phyloP scores from a whole-genome alignment of 2,797 vertebrate genomes.

The Peromyscus nudipes region DNA sequence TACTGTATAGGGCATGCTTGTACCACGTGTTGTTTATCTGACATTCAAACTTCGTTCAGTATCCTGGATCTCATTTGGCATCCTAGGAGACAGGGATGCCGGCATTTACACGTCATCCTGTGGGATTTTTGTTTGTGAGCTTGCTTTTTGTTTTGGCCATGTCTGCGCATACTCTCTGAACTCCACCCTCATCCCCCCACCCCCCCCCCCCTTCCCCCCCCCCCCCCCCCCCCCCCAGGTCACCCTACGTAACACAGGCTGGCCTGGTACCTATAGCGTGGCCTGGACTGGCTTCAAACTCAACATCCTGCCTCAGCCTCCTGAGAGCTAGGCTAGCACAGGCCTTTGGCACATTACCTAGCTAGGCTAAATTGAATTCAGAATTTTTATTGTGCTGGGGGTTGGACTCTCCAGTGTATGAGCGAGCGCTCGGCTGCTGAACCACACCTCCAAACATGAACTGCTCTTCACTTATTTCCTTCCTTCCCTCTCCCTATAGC shows the following conservation, averaged over 20 bases:
- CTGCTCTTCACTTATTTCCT: neutral
- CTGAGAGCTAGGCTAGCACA: neutral
- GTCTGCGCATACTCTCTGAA: neutral
- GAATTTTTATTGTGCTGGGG: neutral
- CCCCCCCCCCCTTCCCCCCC: rapidly evolving
- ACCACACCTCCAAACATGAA: neutral
- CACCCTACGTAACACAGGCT: neutral
- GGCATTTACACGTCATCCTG: neutral
- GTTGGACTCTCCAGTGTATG: neutral
- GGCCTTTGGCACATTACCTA: neutral
- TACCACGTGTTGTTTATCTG: neutral
- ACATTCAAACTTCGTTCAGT: neutral
- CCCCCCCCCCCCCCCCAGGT: neutral
- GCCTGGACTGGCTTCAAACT: neutral
- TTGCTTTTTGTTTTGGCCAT: neutral
- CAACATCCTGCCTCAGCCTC: neutral
- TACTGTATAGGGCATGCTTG: neutral
- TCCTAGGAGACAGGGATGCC: neutral
- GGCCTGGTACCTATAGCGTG: neutral
- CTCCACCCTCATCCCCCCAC: neutral
- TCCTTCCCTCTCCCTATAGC: no score
- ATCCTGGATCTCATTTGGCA: neutral
- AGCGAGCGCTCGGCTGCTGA: neutral
- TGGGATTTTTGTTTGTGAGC: neutral
- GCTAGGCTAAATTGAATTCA: neutral